Evolutionary conservation across 2,113 vertebrate genomes (phyloP).

Genomic region (Polypterus bichir): DNA sequence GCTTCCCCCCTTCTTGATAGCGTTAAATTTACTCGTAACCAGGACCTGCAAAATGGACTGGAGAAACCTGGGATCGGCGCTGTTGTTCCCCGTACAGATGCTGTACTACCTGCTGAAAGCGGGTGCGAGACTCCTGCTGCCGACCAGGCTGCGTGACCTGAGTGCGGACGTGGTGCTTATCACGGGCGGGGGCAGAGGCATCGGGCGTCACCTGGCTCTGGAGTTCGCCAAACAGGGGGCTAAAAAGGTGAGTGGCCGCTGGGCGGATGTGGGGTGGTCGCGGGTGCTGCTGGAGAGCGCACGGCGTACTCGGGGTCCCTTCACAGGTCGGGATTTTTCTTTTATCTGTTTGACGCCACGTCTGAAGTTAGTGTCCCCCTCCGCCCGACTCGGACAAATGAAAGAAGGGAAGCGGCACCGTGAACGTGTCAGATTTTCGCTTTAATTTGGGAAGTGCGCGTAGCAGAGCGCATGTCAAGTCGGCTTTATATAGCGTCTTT

Average conservation of each 20-base stretch:
- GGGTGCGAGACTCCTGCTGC: conserved; percentile 49
- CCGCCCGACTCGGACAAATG: too few species aligned
- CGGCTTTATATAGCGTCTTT: too few species aligned
- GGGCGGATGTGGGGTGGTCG: neutral
- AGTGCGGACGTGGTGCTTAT: conserved; percentile 72
- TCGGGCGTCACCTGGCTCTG: conserved; percentile 80
- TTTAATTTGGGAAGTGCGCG: too few species aligned
- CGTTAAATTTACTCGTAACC: neutral
- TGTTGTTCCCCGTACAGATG: conserved; percentile 73
- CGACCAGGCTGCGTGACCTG: conserved; percentile 65
- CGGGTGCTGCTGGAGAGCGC: neutral
- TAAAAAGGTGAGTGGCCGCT: conserved; percentile 65
- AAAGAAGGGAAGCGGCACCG: too few species aligned
- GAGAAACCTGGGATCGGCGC: conserved; percentile 58
- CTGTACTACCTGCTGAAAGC: conserved; percentile 56
- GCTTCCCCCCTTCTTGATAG: neutral
- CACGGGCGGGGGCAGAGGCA: conserved; percentile 90
- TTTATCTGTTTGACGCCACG: neutral
- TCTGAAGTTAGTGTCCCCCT: too few species aligned
- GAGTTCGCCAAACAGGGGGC: conserved; percentile 79
- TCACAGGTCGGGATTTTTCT: neutral
- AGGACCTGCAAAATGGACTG: conserved; percentile 52
- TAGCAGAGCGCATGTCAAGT: too few species aligned
- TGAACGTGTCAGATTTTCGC: too few species aligned
- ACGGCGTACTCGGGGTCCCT: neutral